phyloP scores from a whole-genome alignment of 2,113 vertebrate genomes.

The Nothocercus nigrocapillus region DNA sequence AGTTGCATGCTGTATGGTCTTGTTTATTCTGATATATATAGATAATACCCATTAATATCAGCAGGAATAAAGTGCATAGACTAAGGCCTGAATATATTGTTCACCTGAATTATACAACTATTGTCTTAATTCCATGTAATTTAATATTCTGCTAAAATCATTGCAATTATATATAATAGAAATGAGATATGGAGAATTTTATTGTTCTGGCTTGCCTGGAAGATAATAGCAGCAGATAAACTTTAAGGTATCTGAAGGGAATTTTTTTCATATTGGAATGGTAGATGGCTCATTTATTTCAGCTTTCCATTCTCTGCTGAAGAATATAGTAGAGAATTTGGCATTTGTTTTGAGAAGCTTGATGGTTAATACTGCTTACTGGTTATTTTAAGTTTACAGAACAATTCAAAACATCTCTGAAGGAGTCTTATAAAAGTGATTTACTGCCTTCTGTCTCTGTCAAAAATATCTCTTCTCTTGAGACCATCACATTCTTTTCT shows the following conservation, averaged over 20 bases:
- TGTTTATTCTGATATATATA: not conserved
- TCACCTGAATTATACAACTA: not conserved
- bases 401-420: not conserved
- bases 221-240: not conserved
- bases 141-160: not conserved
- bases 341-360: not conserved
- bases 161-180: not conserved
- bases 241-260: not conserved
- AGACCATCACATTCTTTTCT: not conserved
- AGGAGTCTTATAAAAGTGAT: not conserved
- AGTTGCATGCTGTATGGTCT: not conserved
- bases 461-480: not conserved
- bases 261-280: not conserved
- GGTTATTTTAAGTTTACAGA: not conserved
- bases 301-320: not conserved
- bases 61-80: not conserved
- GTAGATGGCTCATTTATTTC: not conserved
- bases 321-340: not conserved
- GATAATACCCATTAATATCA: not conserved
- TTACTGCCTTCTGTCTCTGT: not conserved
- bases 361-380: not conserved
- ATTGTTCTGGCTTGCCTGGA: not conserved
- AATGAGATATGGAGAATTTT: not conserved
- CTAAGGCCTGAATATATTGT: not conserved
- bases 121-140: not conserved